A percentile compares a stretch with the other conserved stretches of the same genome.
These are phyloP conservation scores for Cyanistes caeruleus DNA, from an alignment of 2,113 vertebrate species.

Conservation along the genomic window DNA sequence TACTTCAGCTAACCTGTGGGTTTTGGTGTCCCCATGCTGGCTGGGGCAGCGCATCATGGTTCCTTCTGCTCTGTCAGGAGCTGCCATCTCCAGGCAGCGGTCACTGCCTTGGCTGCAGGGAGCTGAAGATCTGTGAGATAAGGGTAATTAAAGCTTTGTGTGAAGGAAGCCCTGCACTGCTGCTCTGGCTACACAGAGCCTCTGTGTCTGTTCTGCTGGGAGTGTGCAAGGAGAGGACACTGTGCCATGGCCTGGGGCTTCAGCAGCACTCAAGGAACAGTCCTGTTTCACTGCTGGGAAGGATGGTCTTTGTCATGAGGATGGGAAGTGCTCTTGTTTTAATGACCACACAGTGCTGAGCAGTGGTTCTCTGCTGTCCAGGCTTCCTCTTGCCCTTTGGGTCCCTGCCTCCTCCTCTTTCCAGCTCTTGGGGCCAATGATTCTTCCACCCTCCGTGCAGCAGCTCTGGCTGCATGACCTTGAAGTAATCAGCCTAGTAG, in stretches of 20 bases:
- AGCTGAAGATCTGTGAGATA: fast-evolving
- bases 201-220: fast-evolving
- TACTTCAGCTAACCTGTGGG: not conserved
- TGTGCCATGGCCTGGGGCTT: not conserved
- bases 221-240: fast-evolving
- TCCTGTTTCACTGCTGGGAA: not conserved
- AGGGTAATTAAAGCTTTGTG: not conserved
- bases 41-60: fast-evolving
- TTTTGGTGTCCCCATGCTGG: not conserved
- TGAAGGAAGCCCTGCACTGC: not conserved
- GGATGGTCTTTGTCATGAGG: fast-evolving
- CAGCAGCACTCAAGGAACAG: fast-evolving
- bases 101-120: fast-evolving
- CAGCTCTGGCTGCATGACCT: not conserved
- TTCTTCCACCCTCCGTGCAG: not conserved
- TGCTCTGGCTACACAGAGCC: not conserved
- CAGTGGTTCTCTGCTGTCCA: not conserved
- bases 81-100: not conserved
- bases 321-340: not conserved
- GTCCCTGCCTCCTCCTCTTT: not conserved
- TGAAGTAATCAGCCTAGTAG: not conserved
- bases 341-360: not conserved
- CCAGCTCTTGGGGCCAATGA: not conserved
- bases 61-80: not conserved
- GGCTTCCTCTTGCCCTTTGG: not conserved